A percentile compares a stretch with the other conserved stretches of the same genome.
These are phyloP conservation scores for Aegithalos caudatus DNA, from an alignment of 2,113 vertebrate species.

Conservation along the genomic window DNA sequence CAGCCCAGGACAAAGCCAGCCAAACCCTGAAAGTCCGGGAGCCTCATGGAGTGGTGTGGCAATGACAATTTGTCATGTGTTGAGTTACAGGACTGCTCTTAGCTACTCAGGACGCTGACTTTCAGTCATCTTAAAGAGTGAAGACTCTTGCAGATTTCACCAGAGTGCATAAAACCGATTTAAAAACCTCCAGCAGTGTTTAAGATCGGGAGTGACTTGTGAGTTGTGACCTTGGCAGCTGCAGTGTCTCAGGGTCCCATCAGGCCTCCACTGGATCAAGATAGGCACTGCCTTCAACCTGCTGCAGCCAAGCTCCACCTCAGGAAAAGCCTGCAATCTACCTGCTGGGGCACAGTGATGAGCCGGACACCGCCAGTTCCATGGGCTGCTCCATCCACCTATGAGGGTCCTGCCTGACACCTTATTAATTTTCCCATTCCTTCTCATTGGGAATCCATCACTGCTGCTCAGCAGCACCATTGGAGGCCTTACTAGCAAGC, in stretches of 20 bases:
- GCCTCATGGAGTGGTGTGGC: not conserved
- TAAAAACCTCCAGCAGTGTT: not conserved
- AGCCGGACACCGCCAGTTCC: fast-evolving
- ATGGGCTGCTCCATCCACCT: not conserved
- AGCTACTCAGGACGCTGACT: not conserved
- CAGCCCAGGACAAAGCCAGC: not conserved
- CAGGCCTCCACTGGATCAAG: fast-evolving
- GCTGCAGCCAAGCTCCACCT: fast-evolving
- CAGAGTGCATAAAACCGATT: not conserved
- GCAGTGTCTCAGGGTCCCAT: fast-evolving
- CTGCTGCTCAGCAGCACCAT: not conserved
- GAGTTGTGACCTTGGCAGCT: fast-evolving
- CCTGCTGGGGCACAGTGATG: not conserved
- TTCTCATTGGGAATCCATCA: not conserved
- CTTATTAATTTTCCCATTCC: not conserved
- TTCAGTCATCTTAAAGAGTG: fast-evolving
- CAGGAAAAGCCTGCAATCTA: not conserved
- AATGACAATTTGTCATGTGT: not conserved
- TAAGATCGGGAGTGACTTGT: not conserved
- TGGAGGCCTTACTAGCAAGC: not conserved
- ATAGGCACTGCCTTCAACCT: not conserved
- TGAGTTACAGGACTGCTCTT: not conserved
- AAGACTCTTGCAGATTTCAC: not conserved
- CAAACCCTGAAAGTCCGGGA: not conserved
- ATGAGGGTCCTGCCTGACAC: not conserved